Evolutionary conservation across 2,797 vertebrate genomes (phyloP).

Genomic region (Macrochelys suwanniensis): DNA sequence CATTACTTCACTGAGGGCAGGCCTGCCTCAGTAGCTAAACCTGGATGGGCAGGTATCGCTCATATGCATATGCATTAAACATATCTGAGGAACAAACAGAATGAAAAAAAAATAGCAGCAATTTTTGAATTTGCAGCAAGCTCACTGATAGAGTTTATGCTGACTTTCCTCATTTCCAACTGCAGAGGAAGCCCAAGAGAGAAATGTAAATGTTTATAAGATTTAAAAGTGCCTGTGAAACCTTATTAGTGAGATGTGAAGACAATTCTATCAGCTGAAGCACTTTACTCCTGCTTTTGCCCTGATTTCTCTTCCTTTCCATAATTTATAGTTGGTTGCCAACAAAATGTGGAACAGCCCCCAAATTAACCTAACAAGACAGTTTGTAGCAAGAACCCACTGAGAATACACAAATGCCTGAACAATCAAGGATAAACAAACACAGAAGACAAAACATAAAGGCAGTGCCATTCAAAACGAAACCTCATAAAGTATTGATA

Average conservation of each 20-base stretch:
- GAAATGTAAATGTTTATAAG: slow-evolving; percentile 29
- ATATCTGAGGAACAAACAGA: slow-evolving; percentile 32
- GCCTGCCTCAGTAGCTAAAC: background rate
- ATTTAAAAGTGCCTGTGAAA: slow-evolving; percentile 20
- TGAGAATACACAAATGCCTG: slow-evolving; percentile 23
- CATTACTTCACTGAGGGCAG: background rate
- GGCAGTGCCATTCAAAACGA: background rate
- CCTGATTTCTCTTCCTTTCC: slow-evolving; percentile 19
- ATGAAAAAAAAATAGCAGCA: background rate
- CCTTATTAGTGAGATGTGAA: slow-evolving; percentile 62
- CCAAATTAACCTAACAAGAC: slow-evolving; percentile 62
- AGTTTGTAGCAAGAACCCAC: background rate
- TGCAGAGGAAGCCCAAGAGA: slow-evolving; percentile 28
- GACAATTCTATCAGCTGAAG: background rate
- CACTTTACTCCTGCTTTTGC: background rate
- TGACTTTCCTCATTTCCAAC: slow-evolving; percentile 42
- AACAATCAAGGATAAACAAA: slow-evolving; percentile 22
- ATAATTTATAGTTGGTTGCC: slow-evolving; percentile 19
- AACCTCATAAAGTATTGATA: slow-evolving; percentile 34
- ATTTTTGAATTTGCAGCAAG: slow-evolving; percentile 46
- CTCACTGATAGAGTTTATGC: slow-evolving; percentile 35
- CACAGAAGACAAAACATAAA: slow-evolving; percentile 34
- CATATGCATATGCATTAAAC: background rate
- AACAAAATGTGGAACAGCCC: slow-evolving; percentile 27
- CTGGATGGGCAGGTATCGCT: background rate